phyloP scores from a whole-genome alignment of 2,113 vertebrate species.

The Paratilapia polleni region DNA sequence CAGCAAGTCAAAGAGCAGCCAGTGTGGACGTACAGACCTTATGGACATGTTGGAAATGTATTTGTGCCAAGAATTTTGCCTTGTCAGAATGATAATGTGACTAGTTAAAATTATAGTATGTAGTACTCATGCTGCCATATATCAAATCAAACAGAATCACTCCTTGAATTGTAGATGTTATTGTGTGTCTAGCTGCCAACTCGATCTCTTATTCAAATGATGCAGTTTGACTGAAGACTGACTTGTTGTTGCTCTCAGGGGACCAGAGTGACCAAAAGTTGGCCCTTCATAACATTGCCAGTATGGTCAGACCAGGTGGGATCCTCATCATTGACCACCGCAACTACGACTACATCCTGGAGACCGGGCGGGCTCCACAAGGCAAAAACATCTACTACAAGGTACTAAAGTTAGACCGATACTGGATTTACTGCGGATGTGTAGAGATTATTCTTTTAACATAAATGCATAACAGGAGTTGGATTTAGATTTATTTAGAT shows the following conservation, averaged over 20 bases:
- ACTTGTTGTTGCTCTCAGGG: constrained; percentile 75
- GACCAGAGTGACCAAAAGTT: constrained; percentile 94
- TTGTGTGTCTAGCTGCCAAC: background rate
- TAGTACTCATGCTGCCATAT: background rate
- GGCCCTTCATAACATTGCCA: constrained; percentile 92
- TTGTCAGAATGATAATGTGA: background rate
- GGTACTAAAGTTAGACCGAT: constrained; percentile 73
- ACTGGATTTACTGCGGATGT: background rate
- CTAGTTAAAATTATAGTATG: background rate
- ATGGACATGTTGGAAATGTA: background rate
- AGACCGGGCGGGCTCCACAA: constrained; percentile 88
- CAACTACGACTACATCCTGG: constrained; percentile 96
- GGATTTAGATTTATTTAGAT: background rate
- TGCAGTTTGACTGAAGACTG: background rate
- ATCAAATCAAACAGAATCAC: background rate
- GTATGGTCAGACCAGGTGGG: constrained; percentile 91
- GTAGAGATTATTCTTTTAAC: background rate
- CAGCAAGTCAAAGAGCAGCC: no score
- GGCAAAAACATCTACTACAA: constrained; percentile 99
- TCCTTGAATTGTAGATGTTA: background rate
- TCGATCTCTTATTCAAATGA: background rate
- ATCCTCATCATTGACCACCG: constrained; percentile 95
- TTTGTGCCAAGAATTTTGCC: background rate
- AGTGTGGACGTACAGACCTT: no score
- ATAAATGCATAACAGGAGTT: no score